Evolutionary conservation across 2,888 invertebrate species (phyloP).

Genomic region (Gerris lacustris): DNA sequence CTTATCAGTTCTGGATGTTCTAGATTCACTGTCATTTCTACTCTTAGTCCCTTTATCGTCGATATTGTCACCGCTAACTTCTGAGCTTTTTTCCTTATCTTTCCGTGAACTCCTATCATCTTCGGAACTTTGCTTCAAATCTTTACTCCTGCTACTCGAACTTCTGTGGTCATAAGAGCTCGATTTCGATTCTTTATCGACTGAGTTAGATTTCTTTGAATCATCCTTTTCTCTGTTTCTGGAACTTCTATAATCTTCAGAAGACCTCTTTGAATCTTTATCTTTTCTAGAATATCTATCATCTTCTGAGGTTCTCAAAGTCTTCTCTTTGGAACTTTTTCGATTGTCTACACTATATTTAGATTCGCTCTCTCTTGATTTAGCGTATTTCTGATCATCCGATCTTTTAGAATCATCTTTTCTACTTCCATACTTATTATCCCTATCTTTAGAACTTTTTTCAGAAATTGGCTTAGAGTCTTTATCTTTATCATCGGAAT

Average conservation of each 20-base stretch:
- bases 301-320: too few species aligned
- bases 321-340: too few species aligned
- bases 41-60: neutral
- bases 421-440: neutral
- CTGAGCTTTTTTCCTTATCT: neutral
- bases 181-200: neutral
- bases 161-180: neutral
- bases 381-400: too few species aligned
- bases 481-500: too few species aligned
- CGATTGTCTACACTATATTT: too few species aligned
- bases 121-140: neutral
- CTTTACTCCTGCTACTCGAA: neutral
- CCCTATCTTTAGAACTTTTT: neutral
- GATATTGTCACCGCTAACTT: too few species aligned
- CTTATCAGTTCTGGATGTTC: slow-evolving; percentile 40
- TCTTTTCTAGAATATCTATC: too few species aligned
- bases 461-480: too few species aligned
- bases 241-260: neutral
- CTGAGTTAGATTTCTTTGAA: neutral
- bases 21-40: slow-evolving; percentile 30
- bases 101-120: neutral
- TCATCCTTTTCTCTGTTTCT: neutral
- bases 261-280: neutral
- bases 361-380: too few species aligned
- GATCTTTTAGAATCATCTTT: neutral